Evolutionary conservation across 2,888 invertebrate genomes (phyloP), one percentile per base, ranked within the genome.

Genomic region (Chalcis sispes): DNA sequence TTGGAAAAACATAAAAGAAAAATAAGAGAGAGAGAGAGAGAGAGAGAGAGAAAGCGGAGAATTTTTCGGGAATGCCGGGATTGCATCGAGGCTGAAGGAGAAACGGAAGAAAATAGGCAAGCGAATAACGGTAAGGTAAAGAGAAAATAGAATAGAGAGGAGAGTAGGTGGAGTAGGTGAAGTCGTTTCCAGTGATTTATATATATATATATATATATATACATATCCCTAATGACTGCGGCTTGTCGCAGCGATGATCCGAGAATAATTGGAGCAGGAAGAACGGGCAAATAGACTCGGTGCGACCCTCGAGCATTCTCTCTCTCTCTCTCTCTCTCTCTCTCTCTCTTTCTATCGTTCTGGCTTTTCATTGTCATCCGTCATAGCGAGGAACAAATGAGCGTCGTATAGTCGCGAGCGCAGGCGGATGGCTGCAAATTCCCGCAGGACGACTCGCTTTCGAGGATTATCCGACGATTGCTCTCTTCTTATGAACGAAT

Each of bases 231-330:
- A 76, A 77, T 69, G 77, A 77, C 64, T 72, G 72, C 64, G 77
- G 69, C 72, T 77, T 77, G 77, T 77, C 77, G 72, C 82, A 83
- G 82, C 85, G 85, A 87, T 88, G 85, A 88, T 88, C 88, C 88
- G 87, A 84, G 86, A 88, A 87, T 88, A 88, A 88, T 88, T 86
- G 85, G 87, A 82, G 85, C 83, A 83, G 85, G 84, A 86, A 86
- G 56, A 46, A 40, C 54, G 61, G 82, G 86, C 88, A 88, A 88
- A 88, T 87, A 88, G 85, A 87, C 84, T 46, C 27, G 29, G 79
- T 54, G 74, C 69, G 73, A 75, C 77, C 79, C 79, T 77, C 72
- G 77, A 75, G 48, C 20, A 32, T 18, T 36, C 36, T 82, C 83
- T 82, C 27, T 50, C 65, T 52, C 36, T 23, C 48, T 46, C 50